phyloP scores from a whole-genome alignment of 2,888 invertebrate species.

The Smittia aterrima region DNA sequence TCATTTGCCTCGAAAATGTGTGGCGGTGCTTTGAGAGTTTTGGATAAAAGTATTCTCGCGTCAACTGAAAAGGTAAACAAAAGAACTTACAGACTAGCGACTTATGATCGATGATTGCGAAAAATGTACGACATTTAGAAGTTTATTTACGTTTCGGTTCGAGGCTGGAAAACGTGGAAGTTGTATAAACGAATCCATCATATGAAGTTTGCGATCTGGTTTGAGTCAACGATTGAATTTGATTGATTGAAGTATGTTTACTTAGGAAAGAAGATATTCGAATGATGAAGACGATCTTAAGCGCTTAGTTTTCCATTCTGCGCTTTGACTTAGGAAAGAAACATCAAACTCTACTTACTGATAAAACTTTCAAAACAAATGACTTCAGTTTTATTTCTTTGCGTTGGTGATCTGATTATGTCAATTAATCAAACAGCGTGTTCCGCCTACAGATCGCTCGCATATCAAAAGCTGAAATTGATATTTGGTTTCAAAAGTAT shows the following conservation, averaged over 20 bases:
- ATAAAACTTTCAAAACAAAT: neutral
- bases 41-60: constrained; percentile 46
- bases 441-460: constrained; percentile 16
- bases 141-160: neutral
- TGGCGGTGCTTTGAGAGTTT: constrained; percentile 50
- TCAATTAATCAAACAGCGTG: constrained; percentile 36
- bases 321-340: no score
- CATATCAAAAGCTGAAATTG: constrained; percentile 9
- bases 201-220: neutral
- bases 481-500: constrained; percentile 18
- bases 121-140: neutral
- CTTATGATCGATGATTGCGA: constrained; percentile 25
- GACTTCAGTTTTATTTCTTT: neutral
- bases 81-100: neutral
- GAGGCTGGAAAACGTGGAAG: neutral
- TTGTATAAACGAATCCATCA: neutral
- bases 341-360: neutral
- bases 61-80: constrained; percentile 20
- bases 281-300: no score
- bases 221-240: neutral
- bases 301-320: no score
- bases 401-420: neutral
- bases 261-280: no score
- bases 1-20: constrained; percentile 47
- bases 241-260: neutral